phyloP scores from a whole-genome alignment of 2,113 vertebrate species.

The Amia ocellicauda region DNA sequence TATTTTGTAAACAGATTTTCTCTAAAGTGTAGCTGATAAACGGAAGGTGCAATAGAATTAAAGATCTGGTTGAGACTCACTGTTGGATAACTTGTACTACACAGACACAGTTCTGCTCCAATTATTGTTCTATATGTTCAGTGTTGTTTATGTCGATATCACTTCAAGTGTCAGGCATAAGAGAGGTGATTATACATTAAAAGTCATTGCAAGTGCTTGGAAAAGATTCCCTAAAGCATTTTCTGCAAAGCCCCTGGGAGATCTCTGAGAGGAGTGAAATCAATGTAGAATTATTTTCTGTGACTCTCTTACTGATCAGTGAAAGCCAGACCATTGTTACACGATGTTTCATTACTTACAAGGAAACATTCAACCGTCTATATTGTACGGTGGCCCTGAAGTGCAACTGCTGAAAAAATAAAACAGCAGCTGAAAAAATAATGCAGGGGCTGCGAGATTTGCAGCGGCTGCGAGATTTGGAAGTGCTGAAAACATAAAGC shows the following conservation, averaged over 20 bases:
- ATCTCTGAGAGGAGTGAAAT: conserved; percentile 8
- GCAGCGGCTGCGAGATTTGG: too few species aligned
- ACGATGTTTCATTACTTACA: too few species aligned
- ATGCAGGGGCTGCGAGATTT: too few species aligned
- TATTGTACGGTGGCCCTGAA: too few species aligned
- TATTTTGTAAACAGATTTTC: not conserved
- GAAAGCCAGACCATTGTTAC: not conserved
- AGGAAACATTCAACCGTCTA: too few species aligned
- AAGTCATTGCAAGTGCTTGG: conserved; percentile 11
- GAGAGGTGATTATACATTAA: conserved; percentile 23
- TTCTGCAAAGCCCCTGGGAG: not conserved
- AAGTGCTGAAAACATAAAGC: too few species aligned
- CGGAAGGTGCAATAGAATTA: conserved; percentile 28
- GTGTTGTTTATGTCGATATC: conserved; percentile 16
- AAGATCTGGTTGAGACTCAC: conserved; percentile 24
- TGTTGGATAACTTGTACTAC: conserved; percentile 14
- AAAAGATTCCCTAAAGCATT: conserved; percentile 12
- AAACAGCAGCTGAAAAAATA: too few species aligned
- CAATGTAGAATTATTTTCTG: not conserved
- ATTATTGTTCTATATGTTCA: conserved; percentile 18
- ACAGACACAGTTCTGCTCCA: conserved; percentile 10
- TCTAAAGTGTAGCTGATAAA: conserved; percentile 5
- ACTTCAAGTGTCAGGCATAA: conserved; percentile 16
- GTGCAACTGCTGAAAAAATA: too few species aligned
- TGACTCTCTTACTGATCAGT: not conserved